phyloP scores from a whole-genome alignment of 2,113 vertebrate genomes.

The Mandrillus leucophaeus region DNA sequence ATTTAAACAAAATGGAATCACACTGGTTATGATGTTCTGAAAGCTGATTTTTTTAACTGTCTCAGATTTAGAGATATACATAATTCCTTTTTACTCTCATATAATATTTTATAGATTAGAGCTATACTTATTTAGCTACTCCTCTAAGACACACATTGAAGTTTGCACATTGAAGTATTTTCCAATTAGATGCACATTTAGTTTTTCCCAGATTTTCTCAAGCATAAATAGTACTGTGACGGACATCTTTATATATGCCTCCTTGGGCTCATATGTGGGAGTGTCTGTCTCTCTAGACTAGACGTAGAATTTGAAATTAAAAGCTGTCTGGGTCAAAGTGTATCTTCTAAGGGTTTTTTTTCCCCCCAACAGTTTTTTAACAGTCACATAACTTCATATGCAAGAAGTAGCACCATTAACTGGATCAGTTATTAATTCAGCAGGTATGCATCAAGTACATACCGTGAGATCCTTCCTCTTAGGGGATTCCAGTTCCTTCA shows the following conservation, averaged over 20 bases:
- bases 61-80: background rate
- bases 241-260: background rate
- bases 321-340: background rate
- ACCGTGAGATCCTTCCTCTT: background rate
- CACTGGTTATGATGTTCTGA: background rate
- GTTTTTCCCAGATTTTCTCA: background rate
- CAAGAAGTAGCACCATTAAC: background rate
- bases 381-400: background rate
- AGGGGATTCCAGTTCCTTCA: background rate
- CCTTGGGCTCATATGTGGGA: background rate
- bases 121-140: background rate
- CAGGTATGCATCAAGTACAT: background rate
- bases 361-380: background rate
- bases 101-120: background rate
- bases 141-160: background rate
- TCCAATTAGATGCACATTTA: background rate
- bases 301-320: background rate
- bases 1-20: background rate
- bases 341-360: background rate
- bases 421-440: background rate
- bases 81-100: background rate
- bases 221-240: background rate
- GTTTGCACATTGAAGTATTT: too few relatives aligned
- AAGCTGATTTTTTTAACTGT: background rate
- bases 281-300: background rate